phyloP scores from a whole-genome alignment of 2,797 vertebrate genomes.

The Lepus townsendii region DNA sequence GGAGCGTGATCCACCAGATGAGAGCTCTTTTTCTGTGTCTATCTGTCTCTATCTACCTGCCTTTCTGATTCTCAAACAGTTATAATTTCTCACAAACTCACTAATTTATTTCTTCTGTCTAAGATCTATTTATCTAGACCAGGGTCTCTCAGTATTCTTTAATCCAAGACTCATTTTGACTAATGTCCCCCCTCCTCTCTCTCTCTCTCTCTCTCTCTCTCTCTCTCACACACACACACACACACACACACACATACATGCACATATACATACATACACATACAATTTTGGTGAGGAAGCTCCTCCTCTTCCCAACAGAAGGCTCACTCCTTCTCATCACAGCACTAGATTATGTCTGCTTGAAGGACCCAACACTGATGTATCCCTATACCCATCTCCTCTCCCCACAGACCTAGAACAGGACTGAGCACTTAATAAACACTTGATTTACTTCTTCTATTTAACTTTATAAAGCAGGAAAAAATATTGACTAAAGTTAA shows the following conservation, averaged over 20 bases:
- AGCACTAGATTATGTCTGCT: not conserved
- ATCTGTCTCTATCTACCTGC: too few relatives aligned
- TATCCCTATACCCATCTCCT: too few relatives aligned
- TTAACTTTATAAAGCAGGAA: conserved; percentile 71
- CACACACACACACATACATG: not conserved
- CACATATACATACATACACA: not conserved
- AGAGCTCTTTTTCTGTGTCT: too few relatives aligned
- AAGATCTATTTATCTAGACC: not conserved
- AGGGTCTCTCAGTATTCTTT: not conserved
- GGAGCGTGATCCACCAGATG: too few relatives aligned
- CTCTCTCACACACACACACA: not conserved
- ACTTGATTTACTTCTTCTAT: not conserved
- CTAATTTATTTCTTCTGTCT: not conserved
- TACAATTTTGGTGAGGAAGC: not conserved
- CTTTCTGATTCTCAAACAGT: not conserved
- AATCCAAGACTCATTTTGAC: not conserved
- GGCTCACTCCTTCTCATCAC: not conserved
- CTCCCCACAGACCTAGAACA: not conserved
- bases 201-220: not conserved
- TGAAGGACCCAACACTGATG: not conserved
- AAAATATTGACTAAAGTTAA: conserved; percentile 72
- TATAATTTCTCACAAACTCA: not conserved
- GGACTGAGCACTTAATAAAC: not conserved
- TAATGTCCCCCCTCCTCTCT: not conserved
- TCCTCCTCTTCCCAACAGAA: not conserved